Base-by-base conservation (phyloP, 2,113 vertebrate genomes). In the Eretmodus cyanostictus region DNA sequence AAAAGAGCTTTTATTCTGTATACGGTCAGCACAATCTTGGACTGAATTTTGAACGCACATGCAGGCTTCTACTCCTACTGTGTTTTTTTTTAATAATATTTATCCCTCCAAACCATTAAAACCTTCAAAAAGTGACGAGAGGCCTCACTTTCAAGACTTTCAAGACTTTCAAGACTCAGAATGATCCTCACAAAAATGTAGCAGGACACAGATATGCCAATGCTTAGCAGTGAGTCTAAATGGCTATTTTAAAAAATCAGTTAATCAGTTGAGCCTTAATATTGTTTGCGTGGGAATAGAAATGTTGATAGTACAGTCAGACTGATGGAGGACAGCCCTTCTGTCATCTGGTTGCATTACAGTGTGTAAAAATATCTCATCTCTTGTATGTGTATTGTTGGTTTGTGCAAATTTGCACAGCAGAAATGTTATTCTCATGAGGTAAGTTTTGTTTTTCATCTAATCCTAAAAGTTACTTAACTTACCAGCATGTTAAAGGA, bases 231-330 rank as follows among this genome's bases (percentile, higher is more conserved):
- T 5, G 2, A 61, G 19, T 19, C 6, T 49, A 76, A 49, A 76
- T 31, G 16, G 42, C 42, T 76, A 76, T 76, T 76, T 29, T 1
- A 29, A 76, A 76, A 49, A 76, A 73, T 29, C 24, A 29, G 14
- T 38, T 38, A 68, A 68, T 76, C 71, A 49, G 42, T 31, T 76
- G 71, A 76, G 71, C 42, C 71, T 49, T 82, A 66, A 59, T 42
- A 40, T 13, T 73, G 24, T 76, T 51, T 87, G 85, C 53, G 85
- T 87, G 49, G 81, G 85, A 84, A 82, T 79, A 24, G 27, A 68
- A 22, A 55, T 82, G 38, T 42, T 76, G 16, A 59, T 68, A 85
- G 47, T 82, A 22, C 47, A 86, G 51, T 83, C 57, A 80, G 53
- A 47, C 59, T 73, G 61, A 54, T 54, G 80, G 87, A 80, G 79